Evolutionary conservation across 2,888 invertebrate genomes (phyloP).

Genomic region (Hetaerina titia): DNA sequence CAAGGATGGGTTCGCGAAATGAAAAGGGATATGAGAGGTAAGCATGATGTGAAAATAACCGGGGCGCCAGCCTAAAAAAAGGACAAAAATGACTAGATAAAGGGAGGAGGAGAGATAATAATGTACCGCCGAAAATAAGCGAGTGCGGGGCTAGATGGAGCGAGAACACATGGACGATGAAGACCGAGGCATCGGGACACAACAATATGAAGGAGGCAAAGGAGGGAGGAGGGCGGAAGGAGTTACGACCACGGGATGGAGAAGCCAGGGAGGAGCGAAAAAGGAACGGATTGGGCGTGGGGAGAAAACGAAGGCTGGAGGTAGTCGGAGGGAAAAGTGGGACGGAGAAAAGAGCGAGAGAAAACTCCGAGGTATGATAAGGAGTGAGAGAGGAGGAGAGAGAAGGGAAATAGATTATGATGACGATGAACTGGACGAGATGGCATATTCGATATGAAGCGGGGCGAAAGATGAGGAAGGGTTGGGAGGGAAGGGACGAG

Average conservation of each 20-base stretch:
- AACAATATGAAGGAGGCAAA: neutral
- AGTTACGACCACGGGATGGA: neutral
- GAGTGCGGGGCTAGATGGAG: neutral
- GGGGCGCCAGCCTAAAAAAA: neutral
- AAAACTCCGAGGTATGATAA: neutral
- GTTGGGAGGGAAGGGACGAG: neutral
- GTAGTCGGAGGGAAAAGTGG: neutral
- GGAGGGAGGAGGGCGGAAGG: neutral
- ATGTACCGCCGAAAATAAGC: neutral
- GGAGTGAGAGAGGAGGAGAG: neutral
- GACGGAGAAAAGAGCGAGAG: no score
- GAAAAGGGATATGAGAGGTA: neutral
- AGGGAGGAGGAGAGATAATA: neutral
- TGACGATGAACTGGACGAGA: neutral
- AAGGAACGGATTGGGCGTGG: neutral
- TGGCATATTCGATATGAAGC: neutral
- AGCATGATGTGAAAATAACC: neutral
- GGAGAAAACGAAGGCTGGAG: neutral
- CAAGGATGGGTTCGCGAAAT: neutral
- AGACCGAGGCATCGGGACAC: neutral
- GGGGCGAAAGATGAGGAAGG: neutral
- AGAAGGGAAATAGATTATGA: neutral
- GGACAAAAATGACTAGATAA: neutral
- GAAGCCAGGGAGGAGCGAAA: neutral
- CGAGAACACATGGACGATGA: neutral